Percentiles rank a stretch among this genome's conserved stretches.
These are phyloP conservation scores for Neosilurus mollespiculum DNA, from an alignment of 2,797 vertebrate species.

Conservation along the genomic window DNA sequence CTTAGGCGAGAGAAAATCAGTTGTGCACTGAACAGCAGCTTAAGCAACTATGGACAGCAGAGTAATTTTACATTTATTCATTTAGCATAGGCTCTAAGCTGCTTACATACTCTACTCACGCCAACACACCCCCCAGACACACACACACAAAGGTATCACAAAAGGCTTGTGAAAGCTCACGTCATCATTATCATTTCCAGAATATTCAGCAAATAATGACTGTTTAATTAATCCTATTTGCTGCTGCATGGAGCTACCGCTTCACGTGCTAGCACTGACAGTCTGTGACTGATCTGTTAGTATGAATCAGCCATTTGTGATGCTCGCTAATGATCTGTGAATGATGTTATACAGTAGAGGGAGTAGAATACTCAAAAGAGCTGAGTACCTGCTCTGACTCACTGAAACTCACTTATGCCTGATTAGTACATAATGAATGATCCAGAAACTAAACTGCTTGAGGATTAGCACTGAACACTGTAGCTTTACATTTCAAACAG, in stretches of 20 bases:
- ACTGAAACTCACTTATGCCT: slow-evolving; percentile 14
- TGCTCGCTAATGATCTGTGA: neutral
- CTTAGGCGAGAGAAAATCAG: neutral
- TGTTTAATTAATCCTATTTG: slow-evolving; percentile 44
- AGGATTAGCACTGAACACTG: neutral
- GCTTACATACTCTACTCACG: neutral
- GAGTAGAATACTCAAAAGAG: slow-evolving; percentile 8
- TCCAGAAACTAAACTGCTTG: slow-evolving; percentile 15
- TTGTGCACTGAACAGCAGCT: neutral
- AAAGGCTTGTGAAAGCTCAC: neutral
- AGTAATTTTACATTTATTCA: neutral
- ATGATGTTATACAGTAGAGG: slow-evolving; percentile 9
- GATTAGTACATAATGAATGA: slow-evolving; percentile 45
- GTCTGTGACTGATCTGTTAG: slow-evolving; percentile 33
- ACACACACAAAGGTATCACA: neutral
- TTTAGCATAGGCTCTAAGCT: slow-evolving; percentile 4
- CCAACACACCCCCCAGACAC: neutral
- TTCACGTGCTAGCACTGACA: neutral
- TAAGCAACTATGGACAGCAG: neutral
- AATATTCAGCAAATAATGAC: slow-evolving; percentile 33
- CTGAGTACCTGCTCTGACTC: slow-evolving; percentile 5
- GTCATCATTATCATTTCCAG: slow-evolving; percentile 25
- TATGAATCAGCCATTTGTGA: slow-evolving; percentile 44
- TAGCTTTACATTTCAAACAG: neutral
- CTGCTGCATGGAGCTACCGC: slow-evolving; percentile 20